Conservation (phyloP, 2,113 vertebrate genomes). For the Corvus moneduloides region DNA sequence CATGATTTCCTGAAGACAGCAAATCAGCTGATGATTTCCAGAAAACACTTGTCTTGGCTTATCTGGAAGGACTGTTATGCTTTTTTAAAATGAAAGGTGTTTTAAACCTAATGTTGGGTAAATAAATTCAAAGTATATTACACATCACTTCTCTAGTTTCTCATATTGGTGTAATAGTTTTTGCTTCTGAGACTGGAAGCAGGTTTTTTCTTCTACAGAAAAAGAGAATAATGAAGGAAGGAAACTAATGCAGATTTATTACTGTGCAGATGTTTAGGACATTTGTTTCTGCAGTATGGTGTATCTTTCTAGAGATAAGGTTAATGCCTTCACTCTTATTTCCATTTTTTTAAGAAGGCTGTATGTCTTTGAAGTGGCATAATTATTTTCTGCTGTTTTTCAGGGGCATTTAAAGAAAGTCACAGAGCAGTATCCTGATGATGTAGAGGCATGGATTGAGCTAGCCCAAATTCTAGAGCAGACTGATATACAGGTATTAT, state of each 20-base stretch:
- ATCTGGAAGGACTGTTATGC: background rate
- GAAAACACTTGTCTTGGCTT: background rate
- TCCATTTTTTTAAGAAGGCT: background rate
- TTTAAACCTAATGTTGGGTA: background rate
- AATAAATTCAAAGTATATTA: background rate
- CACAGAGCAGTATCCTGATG: constrained; percentile 97
- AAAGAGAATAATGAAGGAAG: background rate
- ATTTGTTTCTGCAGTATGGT: background rate
- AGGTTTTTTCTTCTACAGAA: background rate
- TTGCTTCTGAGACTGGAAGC: background rate
- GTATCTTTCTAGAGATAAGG: background rate
- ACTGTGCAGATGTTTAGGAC: background rate
- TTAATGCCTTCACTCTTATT: background rate
- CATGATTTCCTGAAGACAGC: background rate
- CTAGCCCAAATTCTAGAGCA: constrained; percentile 97
- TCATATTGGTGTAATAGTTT: background rate
- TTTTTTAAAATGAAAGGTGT: background rate
- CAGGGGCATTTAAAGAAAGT: constrained; percentile 98
- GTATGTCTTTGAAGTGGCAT: background rate
- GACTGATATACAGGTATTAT: constrained; percentile 91
- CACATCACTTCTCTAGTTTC: background rate
- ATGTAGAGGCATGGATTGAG: constrained; percentile 99
- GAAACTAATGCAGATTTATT: background rate
- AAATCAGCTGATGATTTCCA: background rate
- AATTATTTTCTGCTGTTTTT: constrained; percentile 15